Conservation (phyloP, 2,797 vertebrate species). For the Notamacropus eugenii region DNA sequence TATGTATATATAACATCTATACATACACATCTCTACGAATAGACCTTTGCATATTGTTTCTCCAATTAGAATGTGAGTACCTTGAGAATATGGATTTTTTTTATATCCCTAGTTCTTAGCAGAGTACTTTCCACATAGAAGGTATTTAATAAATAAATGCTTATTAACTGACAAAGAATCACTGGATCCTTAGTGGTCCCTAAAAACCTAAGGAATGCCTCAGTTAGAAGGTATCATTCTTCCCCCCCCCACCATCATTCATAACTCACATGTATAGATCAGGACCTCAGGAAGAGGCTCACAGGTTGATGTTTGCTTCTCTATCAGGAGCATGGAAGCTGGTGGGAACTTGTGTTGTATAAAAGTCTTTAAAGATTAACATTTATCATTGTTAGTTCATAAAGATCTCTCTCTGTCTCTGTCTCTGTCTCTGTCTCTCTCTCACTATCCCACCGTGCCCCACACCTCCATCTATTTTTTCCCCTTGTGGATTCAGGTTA, state of each 20-base stretch:
- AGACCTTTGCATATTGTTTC: not conserved
- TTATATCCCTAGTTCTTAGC: too few species aligned
- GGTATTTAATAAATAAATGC: not conserved
- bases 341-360: not conserved
- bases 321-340: not conserved
- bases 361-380: not conserved
- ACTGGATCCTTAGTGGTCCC: not conserved
- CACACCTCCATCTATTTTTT: too few species aligned
- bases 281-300: not conserved
- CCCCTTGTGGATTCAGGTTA: too few species aligned
- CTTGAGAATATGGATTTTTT: not conserved
- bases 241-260: not conserved
- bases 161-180: not conserved
- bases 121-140: not conserved
- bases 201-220: not conserved
- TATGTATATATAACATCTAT: too few species aligned
- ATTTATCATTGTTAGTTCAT: too few species aligned
- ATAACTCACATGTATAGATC: not conserved
- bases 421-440: too few species aligned
- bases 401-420: too few species aligned
- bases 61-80: too few species aligned
- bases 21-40: not conserved
- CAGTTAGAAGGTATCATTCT: not conserved
- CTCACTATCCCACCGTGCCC: too few species aligned
- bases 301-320: not conserved